Conservation (phyloP, 2,797 vertebrate genomes). For the Trachops cirrhosus region DNA sequence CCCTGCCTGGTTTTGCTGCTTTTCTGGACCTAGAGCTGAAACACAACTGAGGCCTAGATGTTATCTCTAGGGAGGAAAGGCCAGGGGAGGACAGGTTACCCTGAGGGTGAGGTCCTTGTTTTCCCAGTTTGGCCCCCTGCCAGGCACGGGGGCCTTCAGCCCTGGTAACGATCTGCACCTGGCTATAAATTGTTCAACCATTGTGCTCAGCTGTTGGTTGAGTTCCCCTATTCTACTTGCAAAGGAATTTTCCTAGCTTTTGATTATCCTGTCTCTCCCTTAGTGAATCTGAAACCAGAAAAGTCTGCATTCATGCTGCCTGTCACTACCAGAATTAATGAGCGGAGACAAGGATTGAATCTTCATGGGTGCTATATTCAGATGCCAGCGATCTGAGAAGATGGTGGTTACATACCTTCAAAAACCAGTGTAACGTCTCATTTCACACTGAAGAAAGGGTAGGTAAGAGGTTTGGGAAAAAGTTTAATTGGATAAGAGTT, state of each 20-base stretch:
- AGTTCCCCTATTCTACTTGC: not conserved
- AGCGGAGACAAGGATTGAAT: not conserved
- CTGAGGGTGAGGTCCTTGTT: not conserved
- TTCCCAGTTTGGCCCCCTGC: not conserved
- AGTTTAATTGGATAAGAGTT: not conserved
- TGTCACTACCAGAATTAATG: not conserved
- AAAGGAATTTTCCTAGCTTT: not conserved
- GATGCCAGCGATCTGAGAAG: not conserved
- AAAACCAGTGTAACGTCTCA: not conserved
- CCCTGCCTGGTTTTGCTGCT: not conserved
- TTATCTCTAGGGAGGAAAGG: not conserved
- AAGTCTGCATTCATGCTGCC: not conserved
- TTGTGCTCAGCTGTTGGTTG: not conserved
- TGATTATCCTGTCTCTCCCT: not conserved
- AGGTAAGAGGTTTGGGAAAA: not conserved
- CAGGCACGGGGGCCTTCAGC: too few species aligned
- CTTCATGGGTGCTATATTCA: not conserved
- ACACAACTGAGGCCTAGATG: not conserved
- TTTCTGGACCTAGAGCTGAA: not conserved
- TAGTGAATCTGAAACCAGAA: not conserved
- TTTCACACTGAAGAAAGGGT: not conserved
- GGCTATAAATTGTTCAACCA: not conserved
- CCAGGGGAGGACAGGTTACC: not conserved
- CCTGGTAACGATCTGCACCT: not conserved
- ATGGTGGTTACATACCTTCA: not conserved